A percentile compares a stretch with the other conserved stretches of the same genome.
These are phyloP conservation scores for Hylyphantes graminicola DNA, from an alignment of 1,140 invertebrate genomes.

Conservation along the genomic window DNA sequence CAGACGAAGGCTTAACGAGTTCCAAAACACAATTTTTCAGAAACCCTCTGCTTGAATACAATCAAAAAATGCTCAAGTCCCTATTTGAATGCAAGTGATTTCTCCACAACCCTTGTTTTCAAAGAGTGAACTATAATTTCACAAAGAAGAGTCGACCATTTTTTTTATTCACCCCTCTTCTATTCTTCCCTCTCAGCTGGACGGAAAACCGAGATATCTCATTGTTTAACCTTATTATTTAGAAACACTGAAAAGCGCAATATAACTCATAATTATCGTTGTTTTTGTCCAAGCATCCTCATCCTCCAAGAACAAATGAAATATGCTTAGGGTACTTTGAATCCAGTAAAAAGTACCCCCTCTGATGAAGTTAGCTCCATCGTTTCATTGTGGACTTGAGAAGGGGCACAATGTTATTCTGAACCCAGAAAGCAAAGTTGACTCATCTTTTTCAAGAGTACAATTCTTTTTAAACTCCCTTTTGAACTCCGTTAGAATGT, in stretches of 20 bases:
- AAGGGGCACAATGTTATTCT: constrained; percentile 31
- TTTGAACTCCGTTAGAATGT: constrained; percentile 54
- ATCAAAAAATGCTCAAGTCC: too few species aligned
- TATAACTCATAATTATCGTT: constrained; percentile 59
- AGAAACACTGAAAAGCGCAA: constrained; percentile 47
- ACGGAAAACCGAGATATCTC: constrained; percentile 33
- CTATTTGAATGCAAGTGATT: too few species aligned
- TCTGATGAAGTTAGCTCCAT: constrained; percentile 16
- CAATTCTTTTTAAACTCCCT: constrained; percentile 55
- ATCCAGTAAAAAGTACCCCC: constrained; percentile 31
- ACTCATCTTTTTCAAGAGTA: constrained; percentile 22
- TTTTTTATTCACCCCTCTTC: constrained; percentile 15
- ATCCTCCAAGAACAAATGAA: constrained; percentile 45
- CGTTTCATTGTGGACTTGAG: constrained; percentile 29
- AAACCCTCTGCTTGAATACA: too few species aligned
- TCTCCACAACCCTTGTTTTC: too few species aligned
- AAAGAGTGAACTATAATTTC: constrained; percentile 28
- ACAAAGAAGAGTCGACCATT: constrained; percentile 14
- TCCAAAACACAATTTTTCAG: too few species aligned
- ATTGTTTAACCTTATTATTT: constrained; percentile 57
- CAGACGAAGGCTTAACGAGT: too few species aligned
- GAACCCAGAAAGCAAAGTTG: constrained; percentile 20
- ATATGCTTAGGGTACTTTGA: constrained; percentile 45
- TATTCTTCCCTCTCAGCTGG: constrained; percentile 33
- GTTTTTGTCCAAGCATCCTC: constrained; percentile 37